Percentiles rank a stretch among this genome's conserved stretches.
These are phyloP conservation scores for Agrotis segetum DNA, from an alignment of 2,888 invertebrate genomes.

Conservation along the genomic window DNA sequence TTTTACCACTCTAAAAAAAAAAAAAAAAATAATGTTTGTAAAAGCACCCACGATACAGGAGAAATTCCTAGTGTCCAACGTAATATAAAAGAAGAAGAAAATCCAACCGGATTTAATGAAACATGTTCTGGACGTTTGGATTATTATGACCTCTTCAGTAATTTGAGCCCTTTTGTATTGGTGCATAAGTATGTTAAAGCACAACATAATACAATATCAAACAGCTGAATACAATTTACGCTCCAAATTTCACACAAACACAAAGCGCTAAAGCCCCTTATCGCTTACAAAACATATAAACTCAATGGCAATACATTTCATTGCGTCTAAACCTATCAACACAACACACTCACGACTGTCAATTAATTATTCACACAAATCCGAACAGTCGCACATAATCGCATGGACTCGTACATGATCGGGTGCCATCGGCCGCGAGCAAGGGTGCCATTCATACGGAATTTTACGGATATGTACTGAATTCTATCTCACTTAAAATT, in stretches of 20 bases:
- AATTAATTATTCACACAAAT: slow-evolving; percentile 46
- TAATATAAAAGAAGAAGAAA: no score
- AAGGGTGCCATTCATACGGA: no score
- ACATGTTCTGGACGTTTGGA: background rate
- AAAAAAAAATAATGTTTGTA: no score
- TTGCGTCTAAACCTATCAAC: slow-evolving; percentile 28
- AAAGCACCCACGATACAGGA: no score
- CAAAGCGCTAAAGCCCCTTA: background rate
- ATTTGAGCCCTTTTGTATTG: background rate
- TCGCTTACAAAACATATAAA: slow-evolving; percentile 4
- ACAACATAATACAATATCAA: background rate
- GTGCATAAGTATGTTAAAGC: background rate
- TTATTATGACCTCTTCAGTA: background rate
- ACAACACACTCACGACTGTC: slow-evolving; percentile 13
- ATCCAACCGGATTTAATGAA: no score
- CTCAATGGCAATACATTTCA: slow-evolving; percentile 10
- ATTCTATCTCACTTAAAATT: no score
- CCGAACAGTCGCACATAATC: slow-evolving; percentile 39
- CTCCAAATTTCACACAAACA: background rate
- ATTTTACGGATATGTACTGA: no score
- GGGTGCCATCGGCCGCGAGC: slow-evolving; percentile 18
- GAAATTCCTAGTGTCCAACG: no score
- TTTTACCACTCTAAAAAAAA: no score
- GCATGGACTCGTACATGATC: slow-evolving; percentile 23
- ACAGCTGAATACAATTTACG: background rate